phyloP scores from a whole-genome alignment of 1,140 invertebrate genomes.

The Sarcophaga bullata region DNA sequence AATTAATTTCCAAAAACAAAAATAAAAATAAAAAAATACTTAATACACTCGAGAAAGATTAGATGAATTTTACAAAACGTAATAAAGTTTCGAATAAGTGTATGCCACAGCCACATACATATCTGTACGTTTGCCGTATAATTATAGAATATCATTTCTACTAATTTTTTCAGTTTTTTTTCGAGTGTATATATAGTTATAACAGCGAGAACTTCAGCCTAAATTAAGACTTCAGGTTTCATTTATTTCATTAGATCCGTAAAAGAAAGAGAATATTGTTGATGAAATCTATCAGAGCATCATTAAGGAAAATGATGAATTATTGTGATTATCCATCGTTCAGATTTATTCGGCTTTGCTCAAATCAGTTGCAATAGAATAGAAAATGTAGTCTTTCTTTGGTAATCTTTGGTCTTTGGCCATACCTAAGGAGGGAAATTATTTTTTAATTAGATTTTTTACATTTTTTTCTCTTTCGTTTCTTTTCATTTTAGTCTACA shows the following conservation, averaged over 20 bases:
- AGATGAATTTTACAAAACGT: too few species aligned
- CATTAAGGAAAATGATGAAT: conserved; percentile 19
- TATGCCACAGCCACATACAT: too few species aligned
- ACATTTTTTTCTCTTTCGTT: not conserved
- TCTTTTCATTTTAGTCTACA: not conserved
- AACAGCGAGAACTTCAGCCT: not conserved
- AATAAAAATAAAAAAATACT: too few species aligned
- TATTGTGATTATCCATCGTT: not conserved
- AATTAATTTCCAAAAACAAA: not conserved
- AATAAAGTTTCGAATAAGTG: too few species aligned
- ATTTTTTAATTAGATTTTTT: not conserved
- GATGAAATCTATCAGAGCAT: conserved; percentile 7
- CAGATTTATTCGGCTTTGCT: not conserved
- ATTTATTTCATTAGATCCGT: not conserved
- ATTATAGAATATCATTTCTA: too few species aligned
- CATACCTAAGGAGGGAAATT: too few species aligned
- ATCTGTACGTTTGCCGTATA: too few species aligned
- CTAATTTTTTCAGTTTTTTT: too few species aligned
- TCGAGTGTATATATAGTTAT: not conserved
- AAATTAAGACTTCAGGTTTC: not conserved
- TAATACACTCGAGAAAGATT: too few species aligned
- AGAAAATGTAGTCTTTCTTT: too few species aligned
- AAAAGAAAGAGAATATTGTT: not conserved
- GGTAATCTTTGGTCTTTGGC: too few species aligned
- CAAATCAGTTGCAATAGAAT: too few species aligned